A percentile compares a stretch with the other conserved stretches of the same genome.
phyloP scores from a whole-genome alignment of 2,797 vertebrate species.

The Tachyglossus aculeatus region DNA sequence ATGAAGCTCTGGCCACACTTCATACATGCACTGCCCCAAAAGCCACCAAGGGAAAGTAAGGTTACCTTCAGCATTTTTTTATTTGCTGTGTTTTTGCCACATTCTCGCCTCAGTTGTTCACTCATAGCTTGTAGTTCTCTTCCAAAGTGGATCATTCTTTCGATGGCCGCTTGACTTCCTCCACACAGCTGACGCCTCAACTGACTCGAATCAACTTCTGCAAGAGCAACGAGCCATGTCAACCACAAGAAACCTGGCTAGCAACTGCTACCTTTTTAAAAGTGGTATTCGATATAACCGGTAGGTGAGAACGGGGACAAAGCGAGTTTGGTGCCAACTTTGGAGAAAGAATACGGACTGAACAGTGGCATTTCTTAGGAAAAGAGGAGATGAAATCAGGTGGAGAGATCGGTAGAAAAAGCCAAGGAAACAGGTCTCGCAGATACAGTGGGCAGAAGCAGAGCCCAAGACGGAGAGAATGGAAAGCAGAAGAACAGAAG shows the following conservation, averaged over 20 bases:
- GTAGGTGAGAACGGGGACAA: too few species aligned
- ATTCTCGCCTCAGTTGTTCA: conserved; percentile 92
- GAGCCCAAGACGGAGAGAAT: too few species aligned
- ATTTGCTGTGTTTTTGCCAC: conserved; percentile 95
- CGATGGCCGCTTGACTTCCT: conserved; percentile 97
- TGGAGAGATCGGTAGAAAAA: too few species aligned
- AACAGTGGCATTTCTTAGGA: too few species aligned
- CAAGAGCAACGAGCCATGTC: conserved; percentile 20
- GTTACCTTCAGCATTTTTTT: conserved; percentile 98
- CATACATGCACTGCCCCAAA: not conserved
- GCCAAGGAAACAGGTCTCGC: too few species aligned
- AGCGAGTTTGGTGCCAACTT: too few species aligned
- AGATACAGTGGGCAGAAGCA: too few species aligned
- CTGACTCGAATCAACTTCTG: conserved; percentile 95
- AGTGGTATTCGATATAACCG: not conserved
- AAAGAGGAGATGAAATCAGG: too few species aligned
- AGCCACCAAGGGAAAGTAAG: not conserved
- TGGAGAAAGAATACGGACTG: too few species aligned
- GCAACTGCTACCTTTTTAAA: not conserved
- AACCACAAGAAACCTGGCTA: not conserved
- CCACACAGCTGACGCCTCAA: conserved; percentile 94
- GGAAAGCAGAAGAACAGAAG: too few species aligned
- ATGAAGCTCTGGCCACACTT: accelerated
- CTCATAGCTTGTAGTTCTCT: conserved; percentile 98
- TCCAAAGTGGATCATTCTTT: conserved; percentile 98